These are phyloP conservation scores for Augochlora pura DNA, from an alignment of 1,140 invertebrate species.

Conservation along the genomic window DNA sequence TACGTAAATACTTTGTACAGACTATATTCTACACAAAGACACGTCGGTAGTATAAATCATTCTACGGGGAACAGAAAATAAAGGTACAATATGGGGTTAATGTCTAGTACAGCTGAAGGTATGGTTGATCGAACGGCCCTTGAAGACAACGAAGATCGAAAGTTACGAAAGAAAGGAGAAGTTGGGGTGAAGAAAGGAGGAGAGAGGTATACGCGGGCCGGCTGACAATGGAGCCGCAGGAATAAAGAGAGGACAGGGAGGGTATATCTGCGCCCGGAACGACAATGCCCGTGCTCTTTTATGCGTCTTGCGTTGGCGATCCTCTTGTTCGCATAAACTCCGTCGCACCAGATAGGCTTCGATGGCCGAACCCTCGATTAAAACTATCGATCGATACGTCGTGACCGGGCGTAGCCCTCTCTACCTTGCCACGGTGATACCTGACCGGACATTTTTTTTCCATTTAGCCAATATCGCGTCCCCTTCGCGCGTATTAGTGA, in stretches of 20 bases:
- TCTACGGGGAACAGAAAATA: not conserved
- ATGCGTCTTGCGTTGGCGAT: conserved; percentile 68
- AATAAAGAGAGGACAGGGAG: conserved; percentile 42
- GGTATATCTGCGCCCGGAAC: conserved; percentile 55
- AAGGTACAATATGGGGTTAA: not conserved
- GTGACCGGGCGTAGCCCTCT: not conserved
- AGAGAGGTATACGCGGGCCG: not conserved
- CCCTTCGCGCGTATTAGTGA: no score
- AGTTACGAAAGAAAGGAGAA: conserved; percentile 15
- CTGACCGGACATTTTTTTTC: not conserved
- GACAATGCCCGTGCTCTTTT: conserved; percentile 65
- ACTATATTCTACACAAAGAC: no score
- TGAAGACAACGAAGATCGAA: conserved; percentile 22
- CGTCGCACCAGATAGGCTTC: conserved; percentile 54
- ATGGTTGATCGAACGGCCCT: not conserved
- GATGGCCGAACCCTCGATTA: conserved; percentile 62
- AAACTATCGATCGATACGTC: conserved; percentile 64
- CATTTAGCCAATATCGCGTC: no score
- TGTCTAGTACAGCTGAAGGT: not conserved
- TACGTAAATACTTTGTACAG: no score
- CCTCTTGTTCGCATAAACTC: conserved; percentile 68
- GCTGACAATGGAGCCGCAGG: conserved; percentile 50
- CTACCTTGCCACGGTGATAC: not conserved
- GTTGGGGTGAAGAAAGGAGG: not conserved
- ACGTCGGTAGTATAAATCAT: not conserved